Evolutionary conservation across 64 coral and sea anemone species (phyloP).

Genomic region (Catalaphyllia jardinei): DNA sequence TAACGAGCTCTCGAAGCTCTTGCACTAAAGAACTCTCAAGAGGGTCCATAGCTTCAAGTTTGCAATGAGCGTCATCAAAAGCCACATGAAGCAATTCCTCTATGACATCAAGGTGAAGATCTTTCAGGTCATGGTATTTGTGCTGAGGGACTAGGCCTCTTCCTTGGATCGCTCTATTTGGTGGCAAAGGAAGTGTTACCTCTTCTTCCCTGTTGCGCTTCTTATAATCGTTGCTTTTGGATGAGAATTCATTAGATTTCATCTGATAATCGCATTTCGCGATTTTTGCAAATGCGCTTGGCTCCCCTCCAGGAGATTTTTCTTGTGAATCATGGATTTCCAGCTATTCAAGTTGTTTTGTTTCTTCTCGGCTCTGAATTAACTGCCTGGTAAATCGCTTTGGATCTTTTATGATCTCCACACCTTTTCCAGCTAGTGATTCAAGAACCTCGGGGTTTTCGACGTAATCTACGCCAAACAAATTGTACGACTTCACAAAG

Average conservation of each 20-base stretch:
- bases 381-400: conserved; percentile 35
- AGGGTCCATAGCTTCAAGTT: not conserved
- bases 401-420: conserved; percentile 49
- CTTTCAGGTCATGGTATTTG: conserved; percentile 16
- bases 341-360: not conserved
- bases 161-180: not conserved
- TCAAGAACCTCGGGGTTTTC: conserved; percentile 41
- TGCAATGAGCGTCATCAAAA: not conserved
- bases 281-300: not conserved
- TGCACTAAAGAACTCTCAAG: conserved; percentile 8
- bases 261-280: not conserved
- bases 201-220: not conserved
- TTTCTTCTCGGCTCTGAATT: not conserved
- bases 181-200: not conserved
- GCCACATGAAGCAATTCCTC: conserved; percentile 21
- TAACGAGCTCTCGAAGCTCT: conserved; percentile 13
- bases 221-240: not conserved
- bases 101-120: not conserved
- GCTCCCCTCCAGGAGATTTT: too few relatives aligned
- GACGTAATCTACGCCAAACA: conserved; percentile 29
- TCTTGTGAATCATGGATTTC: not conserved
- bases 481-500: conserved; percentile 53
- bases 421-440: conserved; percentile 10
- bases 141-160: not conserved
- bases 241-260: not conserved